Base-by-base conservation (phyloP, 92 coral and sea anemone genomes). In the Virgularia gustaviana region DNA sequence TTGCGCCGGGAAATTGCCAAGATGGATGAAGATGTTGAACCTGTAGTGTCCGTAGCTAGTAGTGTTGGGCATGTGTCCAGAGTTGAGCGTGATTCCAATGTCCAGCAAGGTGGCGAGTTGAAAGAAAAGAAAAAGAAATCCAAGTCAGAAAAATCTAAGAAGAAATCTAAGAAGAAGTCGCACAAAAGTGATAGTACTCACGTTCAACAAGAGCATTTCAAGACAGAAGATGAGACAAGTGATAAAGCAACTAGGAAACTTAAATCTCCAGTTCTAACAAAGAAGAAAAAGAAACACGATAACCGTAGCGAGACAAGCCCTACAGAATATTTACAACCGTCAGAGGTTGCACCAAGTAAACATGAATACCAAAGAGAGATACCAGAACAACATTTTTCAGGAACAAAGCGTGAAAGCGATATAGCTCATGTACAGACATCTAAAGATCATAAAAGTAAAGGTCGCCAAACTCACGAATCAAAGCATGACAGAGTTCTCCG, bases 11-110 rank as follows among this genome's bases (percentile, higher is more conserved):
- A 92, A 52, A 82, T 92, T 39, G 98, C 96, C 2, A 81, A 86
- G 62, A 92, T 92, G 74, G 98, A 92, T 66, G 87, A 92, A 55
- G 86, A 89, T 45, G 98, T 85, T 56, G 94, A 95, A 7, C 82
- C 83, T 2, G 81, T 78, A 5, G 13, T 49, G 35, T 47, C 24
- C 15, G 36, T 68, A 4, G 31, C 61, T 12, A 68, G 22, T 49
- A 4, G 83, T 71, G 57, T 73, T 8, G 76, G 96, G 55, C 84
- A 52, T 1, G 58, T 52, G 28, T 22, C 58, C 15, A 28, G 58
- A 52, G 29, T 22, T 22, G 58, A 52, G 13, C 58, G 28, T 22
- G 30, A 52, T 11, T 22, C 35, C 30, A 2, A 23, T 6, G 22
- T 16, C 1, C 63, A 45, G 15, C 90, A 76, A 34, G 81, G 49